Percentiles rank a stretch among this genome's conserved stretches.
Evolutionary conservation across 2,888 invertebrate genomes (phyloP).

Genomic region (Glomeris marginata): DNA sequence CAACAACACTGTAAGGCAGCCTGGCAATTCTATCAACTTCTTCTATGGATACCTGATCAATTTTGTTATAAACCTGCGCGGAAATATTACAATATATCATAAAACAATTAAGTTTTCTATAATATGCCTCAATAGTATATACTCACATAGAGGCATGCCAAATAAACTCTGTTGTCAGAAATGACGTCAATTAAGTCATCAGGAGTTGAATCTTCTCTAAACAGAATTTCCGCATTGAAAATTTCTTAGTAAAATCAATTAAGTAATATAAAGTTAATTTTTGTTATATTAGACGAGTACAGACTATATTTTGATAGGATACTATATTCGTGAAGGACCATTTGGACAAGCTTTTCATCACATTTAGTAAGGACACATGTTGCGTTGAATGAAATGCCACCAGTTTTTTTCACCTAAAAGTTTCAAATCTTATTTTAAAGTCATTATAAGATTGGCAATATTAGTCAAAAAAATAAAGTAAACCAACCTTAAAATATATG

Average conservation of each 20-base stretch:
- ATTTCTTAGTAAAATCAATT: conserved; percentile 27
- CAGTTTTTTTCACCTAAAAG: conserved; percentile 72
- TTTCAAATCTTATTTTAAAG: conserved; percentile 1
- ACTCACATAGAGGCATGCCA: conserved; percentile 81
- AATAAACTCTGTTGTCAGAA: conserved; percentile 82
- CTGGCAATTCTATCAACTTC: conserved; percentile 91
- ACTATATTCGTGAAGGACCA: conserved; percentile 97
- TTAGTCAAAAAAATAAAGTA: conserved; percentile 5
- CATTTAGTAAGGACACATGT: conserved; percentile 83
- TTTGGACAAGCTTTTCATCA: conserved; percentile 93
- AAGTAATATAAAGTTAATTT: conserved; percentile 4
- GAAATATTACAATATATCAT: conserved; percentile 6
- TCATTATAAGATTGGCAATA: background rate
- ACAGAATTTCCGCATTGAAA: conserved; percentile 52
- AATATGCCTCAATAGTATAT: too few relatives aligned
- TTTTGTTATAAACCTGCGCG: conserved; percentile 82
- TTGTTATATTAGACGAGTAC: background rate
- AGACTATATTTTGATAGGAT: conserved; percentile 35
- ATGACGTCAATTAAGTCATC: conserved; percentile 99
- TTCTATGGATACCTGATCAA: conserved; percentile 98
- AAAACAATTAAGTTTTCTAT: background rate
- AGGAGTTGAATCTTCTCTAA: conserved; percentile 86
- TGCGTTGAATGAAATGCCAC: conserved; percentile 91
- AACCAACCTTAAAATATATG: conserved; percentile 83
- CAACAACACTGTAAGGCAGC: conserved; percentile 73